Base-by-base conservation (phyloP, 2,888 invertebrate genomes). In the Litoditis marina region DNA sequence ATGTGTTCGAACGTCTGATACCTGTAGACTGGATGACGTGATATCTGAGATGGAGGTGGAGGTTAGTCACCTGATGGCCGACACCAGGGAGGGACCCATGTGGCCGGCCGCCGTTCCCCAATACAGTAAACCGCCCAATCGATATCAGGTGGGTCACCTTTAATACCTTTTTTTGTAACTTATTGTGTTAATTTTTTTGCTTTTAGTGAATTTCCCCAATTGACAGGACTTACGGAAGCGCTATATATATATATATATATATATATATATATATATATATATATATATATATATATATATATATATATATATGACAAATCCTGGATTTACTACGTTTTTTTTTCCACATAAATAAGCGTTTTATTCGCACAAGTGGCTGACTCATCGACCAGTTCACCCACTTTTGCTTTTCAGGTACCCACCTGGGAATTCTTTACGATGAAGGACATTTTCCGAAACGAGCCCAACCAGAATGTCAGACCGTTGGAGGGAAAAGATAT, bases 381-480 rank as follows among this genome's bases (percentile, higher is more conserved):
- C n/a, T n/a, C n/a, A n/a, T n/a, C n/a, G n/a, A n/a, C n/a, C n/a
- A n/a, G n/a, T n/a, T n/a, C n/a, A n/a, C n/a, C n/a, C n/a, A n/a
- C n/a, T n/a, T n/a, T n/a, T n/a, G n/a, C 28, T 5, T 90, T 90
- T 85, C 92, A 94, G 85, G 88, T 94, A 69, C 87, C 91, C 52
- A 88, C 89, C 47, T 94, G 93, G 91, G 89, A 90, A 58, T 89
- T 90, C 82, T 90, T 95, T 83, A 94, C 93, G 82, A 87, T 87
- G 67, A 89, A 90, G 22, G 91, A 93, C 83, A 88, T 90, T 42
- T 90, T 90, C 83, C 88, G 91, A 84, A 89, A 90, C 28, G 89
- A 90, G 84, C 91, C 92, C 80, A 90, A 89, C 79, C 88, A 88
- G 71, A 90, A 89, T 68, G 86, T 89, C 1, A 87, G 87, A 58